A percentile compares a stretch with the other conserved stretches of the same genome.
Evolutionary conservation across 2,113 vertebrate genomes (phyloP).

Genomic region (Ahaetulla prasina): DNA sequence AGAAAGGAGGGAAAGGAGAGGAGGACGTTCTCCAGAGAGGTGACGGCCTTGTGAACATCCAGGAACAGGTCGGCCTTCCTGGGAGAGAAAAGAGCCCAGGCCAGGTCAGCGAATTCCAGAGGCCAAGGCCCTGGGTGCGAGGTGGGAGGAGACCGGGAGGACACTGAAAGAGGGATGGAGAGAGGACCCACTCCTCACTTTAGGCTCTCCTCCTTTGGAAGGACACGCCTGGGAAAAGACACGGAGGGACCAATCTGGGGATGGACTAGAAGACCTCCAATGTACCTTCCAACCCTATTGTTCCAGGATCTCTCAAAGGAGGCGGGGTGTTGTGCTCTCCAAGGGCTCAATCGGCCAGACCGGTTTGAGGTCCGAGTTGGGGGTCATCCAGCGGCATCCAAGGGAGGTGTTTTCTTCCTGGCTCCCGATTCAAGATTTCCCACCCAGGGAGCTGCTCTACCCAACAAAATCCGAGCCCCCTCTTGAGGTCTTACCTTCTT

Average conservation of each 20-base stretch:
- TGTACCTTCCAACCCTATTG: too few species aligned
- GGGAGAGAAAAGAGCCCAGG: not conserved
- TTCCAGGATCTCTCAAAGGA: not conserved
- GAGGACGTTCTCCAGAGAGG: constrained; percentile 78
- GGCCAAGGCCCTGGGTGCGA: too few species aligned
- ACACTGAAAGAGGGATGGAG: not conserved
- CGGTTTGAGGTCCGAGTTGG: not conserved
- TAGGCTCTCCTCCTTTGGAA: not conserved
- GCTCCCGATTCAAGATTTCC: not conserved
- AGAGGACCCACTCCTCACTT: not conserved
- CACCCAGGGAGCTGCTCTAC: too few species aligned
- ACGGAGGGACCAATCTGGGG: not conserved
- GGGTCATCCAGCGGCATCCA: too few species aligned
- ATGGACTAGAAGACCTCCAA: not conserved
- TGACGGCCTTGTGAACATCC: constrained; percentile 74
- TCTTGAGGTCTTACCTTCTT: constrained; percentile 27
- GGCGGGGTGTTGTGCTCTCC: not conserved
- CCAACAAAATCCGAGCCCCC: not conserved
- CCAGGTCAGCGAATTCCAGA: not conserved
- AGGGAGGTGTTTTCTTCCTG: not conserved
- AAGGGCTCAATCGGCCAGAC: not conserved
- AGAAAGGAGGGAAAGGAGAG: too few species aligned
- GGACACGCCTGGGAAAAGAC: not conserved
- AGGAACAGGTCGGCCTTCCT: constrained; percentile 60
- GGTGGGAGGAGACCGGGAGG: too few species aligned